Conservation (phyloP, 2,113 vertebrate species). For the Neomonachus schauinslandi region DNA sequence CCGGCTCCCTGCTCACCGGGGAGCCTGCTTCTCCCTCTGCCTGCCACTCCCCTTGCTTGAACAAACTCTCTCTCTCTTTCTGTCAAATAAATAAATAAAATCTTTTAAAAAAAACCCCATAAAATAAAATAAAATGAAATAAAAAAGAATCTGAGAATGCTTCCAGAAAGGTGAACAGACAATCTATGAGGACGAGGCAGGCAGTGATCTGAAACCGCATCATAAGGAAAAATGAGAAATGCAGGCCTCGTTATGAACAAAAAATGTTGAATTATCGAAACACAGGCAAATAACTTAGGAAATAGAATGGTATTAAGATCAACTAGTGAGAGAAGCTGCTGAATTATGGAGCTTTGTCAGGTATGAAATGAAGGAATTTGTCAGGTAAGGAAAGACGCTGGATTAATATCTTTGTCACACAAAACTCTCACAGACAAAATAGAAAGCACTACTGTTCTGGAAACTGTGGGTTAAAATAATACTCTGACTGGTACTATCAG, state of each 20-base stretch:
- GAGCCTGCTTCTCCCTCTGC: too few species aligned
- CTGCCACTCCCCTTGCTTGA: background rate
- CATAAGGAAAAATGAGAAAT: background rate
- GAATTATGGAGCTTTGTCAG: background rate
- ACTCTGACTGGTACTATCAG: background rate
- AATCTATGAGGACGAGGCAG: background rate
- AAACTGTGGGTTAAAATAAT: background rate
- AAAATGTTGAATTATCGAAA: background rate
- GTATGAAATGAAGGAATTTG: background rate
- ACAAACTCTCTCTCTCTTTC: background rate
- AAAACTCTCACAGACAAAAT: background rate
- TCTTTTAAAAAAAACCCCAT: too few species aligned
- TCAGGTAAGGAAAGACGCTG: background rate
- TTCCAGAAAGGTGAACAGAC: background rate
- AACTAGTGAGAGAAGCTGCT: background rate
- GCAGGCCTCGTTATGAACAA: background rate
- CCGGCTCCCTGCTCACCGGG: too few species aligned
- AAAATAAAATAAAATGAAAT: too few species aligned
- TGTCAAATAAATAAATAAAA: background rate
- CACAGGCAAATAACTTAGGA: background rate
- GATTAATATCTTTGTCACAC: background rate
- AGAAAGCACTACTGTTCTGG: background rate
- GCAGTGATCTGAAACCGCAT: background rate
- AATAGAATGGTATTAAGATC: background rate
- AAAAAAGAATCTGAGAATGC: background rate